Percentiles rank a stretch among this genome's conserved stretches.
Conservation (phyloP, 92 coral and sea anemone species). For the Micromussa lordhowensis region DNA sequence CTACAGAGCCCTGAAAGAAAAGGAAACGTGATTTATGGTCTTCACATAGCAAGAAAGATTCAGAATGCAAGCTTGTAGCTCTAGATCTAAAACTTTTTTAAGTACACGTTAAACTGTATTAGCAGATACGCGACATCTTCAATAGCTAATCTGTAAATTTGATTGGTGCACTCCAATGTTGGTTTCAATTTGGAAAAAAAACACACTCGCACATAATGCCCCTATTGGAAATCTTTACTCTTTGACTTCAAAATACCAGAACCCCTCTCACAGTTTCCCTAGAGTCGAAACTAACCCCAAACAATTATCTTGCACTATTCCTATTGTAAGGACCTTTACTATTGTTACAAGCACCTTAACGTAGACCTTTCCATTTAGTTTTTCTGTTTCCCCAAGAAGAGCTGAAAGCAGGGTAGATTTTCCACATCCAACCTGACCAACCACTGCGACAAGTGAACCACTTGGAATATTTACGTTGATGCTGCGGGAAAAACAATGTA, state of each 20-base stretch:
- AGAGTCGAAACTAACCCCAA: background rate
- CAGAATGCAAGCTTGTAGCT: too few relatives aligned
- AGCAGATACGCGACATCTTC: too few relatives aligned
- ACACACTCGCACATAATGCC: too few relatives aligned
- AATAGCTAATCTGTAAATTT: too few relatives aligned
- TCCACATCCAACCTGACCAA: conserved; percentile 95
- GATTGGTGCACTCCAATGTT: too few relatives aligned
- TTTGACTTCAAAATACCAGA: too few relatives aligned
- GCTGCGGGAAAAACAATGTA: conserved; percentile 34
- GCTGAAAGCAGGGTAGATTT: conserved; percentile 94
- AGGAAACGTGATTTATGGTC: background rate
- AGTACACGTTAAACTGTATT: too few relatives aligned
- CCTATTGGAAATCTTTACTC: too few relatives aligned
- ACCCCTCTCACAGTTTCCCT: background rate
- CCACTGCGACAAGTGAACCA: conserved; percentile 83
- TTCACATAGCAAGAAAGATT: too few relatives aligned
- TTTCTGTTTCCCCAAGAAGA: conserved; percentile 89
- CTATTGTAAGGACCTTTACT: background rate
- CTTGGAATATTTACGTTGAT: conserved; percentile 63
- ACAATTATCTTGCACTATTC: background rate
- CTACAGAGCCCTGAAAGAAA: conserved; percentile 79
- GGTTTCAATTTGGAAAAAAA: too few relatives aligned
- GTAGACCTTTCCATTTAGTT: conserved; percentile 78
- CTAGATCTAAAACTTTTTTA: too few relatives aligned
- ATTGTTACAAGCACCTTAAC: conserved; percentile 64